A percentile compares a stretch with the other conserved stretches of the same genome.
phyloP scores from a whole-genome alignment of 1,140 invertebrate species.

The Drosophila tani region DNA sequence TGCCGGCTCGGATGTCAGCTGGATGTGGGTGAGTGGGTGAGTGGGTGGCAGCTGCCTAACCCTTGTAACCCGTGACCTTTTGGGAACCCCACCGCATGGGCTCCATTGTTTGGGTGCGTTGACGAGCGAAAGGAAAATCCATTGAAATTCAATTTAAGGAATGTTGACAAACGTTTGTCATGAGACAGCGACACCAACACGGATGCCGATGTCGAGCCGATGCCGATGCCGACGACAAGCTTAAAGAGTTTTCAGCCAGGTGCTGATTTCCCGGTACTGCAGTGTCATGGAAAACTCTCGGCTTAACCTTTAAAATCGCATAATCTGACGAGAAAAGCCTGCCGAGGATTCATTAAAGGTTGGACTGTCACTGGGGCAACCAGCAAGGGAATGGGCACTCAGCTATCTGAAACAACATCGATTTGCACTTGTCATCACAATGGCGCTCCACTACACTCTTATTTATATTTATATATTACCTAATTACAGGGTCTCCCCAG shows the following conservation, averaged over 20 bases:
- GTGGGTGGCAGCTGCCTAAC: slow-evolving; percentile 44
- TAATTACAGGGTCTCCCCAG: slow-evolving; percentile 18
- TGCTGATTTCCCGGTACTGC: slow-evolving; percentile 46
- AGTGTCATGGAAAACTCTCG: slow-evolving; percentile 36
- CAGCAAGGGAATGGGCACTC: background rate
- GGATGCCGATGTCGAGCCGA: slow-evolving; percentile 19
- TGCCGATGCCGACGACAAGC: slow-evolving; percentile 31
- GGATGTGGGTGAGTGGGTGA: background rate
- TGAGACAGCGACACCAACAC: slow-evolving; percentile 30
- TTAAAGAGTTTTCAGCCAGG: slow-evolving; percentile 32
- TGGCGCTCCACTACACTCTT: slow-evolving; percentile 2
- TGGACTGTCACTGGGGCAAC: background rate
- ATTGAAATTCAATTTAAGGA: slow-evolving; percentile 68
- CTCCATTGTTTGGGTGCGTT: slow-evolving; percentile 52
- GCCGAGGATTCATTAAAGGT: slow-evolving; percentile 31
- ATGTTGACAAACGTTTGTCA: slow-evolving; percentile 68
- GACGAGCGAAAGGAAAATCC: slow-evolving; percentile 63
- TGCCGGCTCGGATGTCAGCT: slow-evolving; percentile 55
- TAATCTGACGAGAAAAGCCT: slow-evolving; percentile 41
- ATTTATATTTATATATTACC: slow-evolving; percentile 31
- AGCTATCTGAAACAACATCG: background rate
- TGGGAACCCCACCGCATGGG: slow-evolving; percentile 3
- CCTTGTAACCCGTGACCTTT: slow-evolving; percentile 67
- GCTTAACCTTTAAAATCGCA: slow-evolving; percentile 32
- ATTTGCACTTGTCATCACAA: slow-evolving; percentile 16